Evolutionary conservation across 2,888 invertebrate genomes (phyloP).

Genomic region (Dicranocentrus wangi): DNA sequence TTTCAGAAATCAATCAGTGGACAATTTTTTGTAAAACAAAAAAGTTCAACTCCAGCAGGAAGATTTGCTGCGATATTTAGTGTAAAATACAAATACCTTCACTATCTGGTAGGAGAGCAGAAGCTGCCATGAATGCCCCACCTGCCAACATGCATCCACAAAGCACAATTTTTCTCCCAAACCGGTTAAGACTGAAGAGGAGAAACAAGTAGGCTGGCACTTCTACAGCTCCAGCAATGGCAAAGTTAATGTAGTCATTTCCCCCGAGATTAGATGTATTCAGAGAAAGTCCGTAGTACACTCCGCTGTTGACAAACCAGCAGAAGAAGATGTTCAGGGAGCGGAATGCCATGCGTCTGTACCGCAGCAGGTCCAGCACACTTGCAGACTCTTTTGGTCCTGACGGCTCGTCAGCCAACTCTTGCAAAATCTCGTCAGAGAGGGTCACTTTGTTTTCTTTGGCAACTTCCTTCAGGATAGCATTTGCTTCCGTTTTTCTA

Average conservation of each 20-base stretch:
- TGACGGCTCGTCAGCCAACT: constrained; percentile 65
- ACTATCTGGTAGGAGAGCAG: constrained; percentile 66
- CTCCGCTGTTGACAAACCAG: constrained; percentile 86
- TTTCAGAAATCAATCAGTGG: too few relatives aligned
- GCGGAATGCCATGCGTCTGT: constrained; percentile 78
- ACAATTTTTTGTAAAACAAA: too few relatives aligned
- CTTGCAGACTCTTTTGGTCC: constrained; percentile 48
- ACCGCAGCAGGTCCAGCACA: constrained; percentile 76
- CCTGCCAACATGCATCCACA: constrained; percentile 80
- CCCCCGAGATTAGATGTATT: constrained; percentile 83
- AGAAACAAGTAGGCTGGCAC: constrained; percentile 83
- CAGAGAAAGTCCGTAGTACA: constrained; percentile 87
- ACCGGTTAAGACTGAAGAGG: constrained; percentile 81
- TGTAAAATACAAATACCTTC: constrained; percentile 17
- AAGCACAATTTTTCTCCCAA: constrained; percentile 82
- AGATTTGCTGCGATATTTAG: too few relatives aligned
- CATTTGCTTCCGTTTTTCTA: constrained; percentile 79
- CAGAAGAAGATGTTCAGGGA: constrained; percentile 80
- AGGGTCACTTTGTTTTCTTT: constrained; percentile 79
- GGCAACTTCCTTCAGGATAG: constrained; percentile 80
- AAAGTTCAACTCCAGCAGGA: too few relatives aligned
- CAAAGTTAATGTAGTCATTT: constrained; percentile 83
- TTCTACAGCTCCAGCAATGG: constrained; percentile 85
- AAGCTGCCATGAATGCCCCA: constrained; percentile 71
- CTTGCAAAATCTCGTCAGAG: constrained; percentile 78